Evolutionary conservation across 2,113 vertebrate species (phyloP), one percentile per base, ranked within the genome.

Genomic region (Sprattus sprattus): DNA sequence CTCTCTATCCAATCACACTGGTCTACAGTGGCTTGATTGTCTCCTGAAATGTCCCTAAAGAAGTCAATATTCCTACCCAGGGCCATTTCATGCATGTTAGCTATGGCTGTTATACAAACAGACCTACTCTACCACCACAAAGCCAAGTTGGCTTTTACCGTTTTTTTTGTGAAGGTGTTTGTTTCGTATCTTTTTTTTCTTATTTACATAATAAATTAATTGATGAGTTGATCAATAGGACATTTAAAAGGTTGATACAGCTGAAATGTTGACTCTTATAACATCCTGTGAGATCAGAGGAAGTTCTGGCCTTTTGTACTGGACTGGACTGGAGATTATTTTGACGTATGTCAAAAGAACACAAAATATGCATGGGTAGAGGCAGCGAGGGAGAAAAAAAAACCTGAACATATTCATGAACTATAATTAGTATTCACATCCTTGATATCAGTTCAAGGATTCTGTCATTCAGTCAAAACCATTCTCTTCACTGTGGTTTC

Each of bases 31-130:
- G 13, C 52, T 54, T 54, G 52, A 54, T 54, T 54, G 52, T 54
- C 52, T 54, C 13, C 52, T 15, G 52, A 54, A 54, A 67, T 67
- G 60, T 67, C 20, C 25, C 25, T 67, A 67, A 67, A 67, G 22
- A 28, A 67, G 60, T 67, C 60, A 67, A 67, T 67, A 67, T 67
- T 25, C 22, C 60, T n/a, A 25, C 7, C 22, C 22, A 67, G 60
- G 60, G 22, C 60, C 60, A 67, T 67, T 67, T 67, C 60, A 67
- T 67, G 25, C 60, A 25, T 67, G 60, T 67, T 67, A 67, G 60
- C 6, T 6, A 67, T 25, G 60, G 60, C 60, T 25, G n/a, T 67
- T 67, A 67, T 28, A 67, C 60, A 67, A 67, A 67, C 60, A 67
- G 60, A 67, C 20, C 60, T 67, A n/a, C 10, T 8, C 22, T 54